These are phyloP conservation scores for Danaus plexippus DNA, from an alignment of 1,140 invertebrate genomes.

Conservation along the genomic window DNA sequence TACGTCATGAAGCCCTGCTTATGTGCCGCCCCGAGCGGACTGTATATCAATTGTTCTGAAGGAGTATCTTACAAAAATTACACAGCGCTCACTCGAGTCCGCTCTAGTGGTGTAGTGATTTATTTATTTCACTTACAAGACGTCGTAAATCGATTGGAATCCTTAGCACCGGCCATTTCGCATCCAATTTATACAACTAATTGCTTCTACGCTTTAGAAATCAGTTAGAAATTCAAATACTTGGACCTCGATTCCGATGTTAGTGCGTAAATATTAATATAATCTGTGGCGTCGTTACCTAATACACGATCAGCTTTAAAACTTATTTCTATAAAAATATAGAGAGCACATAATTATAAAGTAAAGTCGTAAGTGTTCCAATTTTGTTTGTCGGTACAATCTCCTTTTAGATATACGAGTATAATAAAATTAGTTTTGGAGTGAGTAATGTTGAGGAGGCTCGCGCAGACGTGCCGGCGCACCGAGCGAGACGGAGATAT, in stretches of 20 bases:
- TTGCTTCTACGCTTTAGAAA: slow-evolving; percentile 15
- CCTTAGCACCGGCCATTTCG: too few relatives aligned
- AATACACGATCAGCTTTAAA: too few relatives aligned
- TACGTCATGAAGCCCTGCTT: slow-evolving; percentile 30
- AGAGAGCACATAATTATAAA: too few relatives aligned
- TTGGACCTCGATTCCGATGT: too few relatives aligned
- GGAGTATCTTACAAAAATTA: slow-evolving; percentile 53
- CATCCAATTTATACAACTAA: slow-evolving; percentile 20
- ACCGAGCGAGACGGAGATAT: slow-evolving; percentile 28
- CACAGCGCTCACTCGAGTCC: slow-evolving; percentile 34
- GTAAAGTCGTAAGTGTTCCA: too few relatives aligned
- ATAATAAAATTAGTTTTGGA: slow-evolving; percentile 32
- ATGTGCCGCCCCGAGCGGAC: slow-evolving; percentile 31
- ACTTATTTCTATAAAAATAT: too few relatives aligned
- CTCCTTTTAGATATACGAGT: slow-evolving; percentile 14
- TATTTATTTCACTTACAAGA: slow-evolving; percentile 61
- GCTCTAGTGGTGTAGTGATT: slow-evolving; percentile 44
- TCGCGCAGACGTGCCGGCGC: slow-evolving; percentile 48
- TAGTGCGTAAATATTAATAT: too few relatives aligned
- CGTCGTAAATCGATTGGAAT: slow-evolving; percentile 33
- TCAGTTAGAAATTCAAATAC: slow-evolving; percentile 5
- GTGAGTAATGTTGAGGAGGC: slow-evolving; percentile 21
- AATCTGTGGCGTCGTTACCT: too few relatives aligned
- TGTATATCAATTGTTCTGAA: slow-evolving; percentile 49
- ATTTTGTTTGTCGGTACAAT: slow-evolving; percentile 10